Evolutionary conservation across 2,113 vertebrate genomes (phyloP).

Genomic region (Carassius auratus): DNA sequence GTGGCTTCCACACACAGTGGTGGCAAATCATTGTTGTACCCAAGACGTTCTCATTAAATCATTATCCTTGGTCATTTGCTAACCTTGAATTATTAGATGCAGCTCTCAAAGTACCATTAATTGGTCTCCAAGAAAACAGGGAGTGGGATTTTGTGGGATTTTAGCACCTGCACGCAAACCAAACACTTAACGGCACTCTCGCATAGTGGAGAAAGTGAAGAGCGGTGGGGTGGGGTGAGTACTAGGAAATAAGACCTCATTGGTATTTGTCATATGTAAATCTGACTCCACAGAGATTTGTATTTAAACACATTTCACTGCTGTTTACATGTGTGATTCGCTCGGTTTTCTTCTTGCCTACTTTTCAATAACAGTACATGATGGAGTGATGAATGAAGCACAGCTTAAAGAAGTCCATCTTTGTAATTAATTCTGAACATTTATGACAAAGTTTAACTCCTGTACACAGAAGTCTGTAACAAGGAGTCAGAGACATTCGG

Average conservation of each 20-base stretch:
- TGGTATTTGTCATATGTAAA: background rate
- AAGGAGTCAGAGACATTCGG: too few relatives aligned
- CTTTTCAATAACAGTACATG: background rate
- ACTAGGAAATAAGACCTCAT: constrained; percentile 21
- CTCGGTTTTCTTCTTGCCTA: background rate
- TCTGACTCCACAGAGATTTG: constrained; percentile 14
- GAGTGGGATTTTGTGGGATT: constrained; percentile 34
- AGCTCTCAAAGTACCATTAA: constrained; percentile 45
- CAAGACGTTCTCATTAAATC: constrained; percentile 38
- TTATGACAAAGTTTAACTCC: background rate
- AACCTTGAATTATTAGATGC: constrained; percentile 47
- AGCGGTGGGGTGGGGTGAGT: background rate
- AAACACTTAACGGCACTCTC: background rate
- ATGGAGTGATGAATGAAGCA: background rate
- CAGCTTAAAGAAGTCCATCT: background rate
- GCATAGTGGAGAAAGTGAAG: background rate
- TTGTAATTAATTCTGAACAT: background rate
- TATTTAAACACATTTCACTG: constrained; percentile 20
- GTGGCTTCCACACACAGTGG: background rate
- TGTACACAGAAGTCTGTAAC: background rate
- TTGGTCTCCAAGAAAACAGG: constrained; percentile 37
- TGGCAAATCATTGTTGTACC: constrained; percentile 44
- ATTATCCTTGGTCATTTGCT: constrained; percentile 30
- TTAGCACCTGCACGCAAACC: constrained; percentile 41
- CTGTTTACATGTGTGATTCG: background rate